Conservation (phyloP, 2,113 vertebrate genomes). For the Melanerpes aurifrons region DNA sequence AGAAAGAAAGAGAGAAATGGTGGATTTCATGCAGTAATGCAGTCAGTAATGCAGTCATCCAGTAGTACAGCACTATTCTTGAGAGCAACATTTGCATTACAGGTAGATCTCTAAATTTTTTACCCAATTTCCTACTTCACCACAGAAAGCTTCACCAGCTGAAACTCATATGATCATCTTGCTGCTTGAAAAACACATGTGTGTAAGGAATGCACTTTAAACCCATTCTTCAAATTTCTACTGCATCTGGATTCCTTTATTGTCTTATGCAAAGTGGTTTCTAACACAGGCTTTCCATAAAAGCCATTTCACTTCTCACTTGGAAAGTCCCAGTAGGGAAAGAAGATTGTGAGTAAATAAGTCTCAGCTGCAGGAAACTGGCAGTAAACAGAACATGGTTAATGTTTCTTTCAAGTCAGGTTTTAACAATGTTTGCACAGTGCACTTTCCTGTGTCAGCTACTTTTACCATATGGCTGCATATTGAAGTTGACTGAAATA, state of each 20-base stretch:
- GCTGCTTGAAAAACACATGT: not conserved
- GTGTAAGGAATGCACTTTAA: not conserved
- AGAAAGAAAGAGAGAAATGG: not conserved
- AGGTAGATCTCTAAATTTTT: not conserved
- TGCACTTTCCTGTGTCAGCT: not conserved
- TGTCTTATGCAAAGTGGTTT: not conserved
- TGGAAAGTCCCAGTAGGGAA: slow-evolving; percentile 32
- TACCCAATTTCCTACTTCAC: not conserved
- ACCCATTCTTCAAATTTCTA: not conserved
- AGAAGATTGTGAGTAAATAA: slow-evolving; percentile 21
- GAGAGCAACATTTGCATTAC: not conserved
- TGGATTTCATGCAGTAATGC: not conserved
- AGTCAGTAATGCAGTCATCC: not conserved
- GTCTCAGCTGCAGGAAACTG: not conserved
- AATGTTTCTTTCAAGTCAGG: not conserved
- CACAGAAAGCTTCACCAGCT: not conserved
- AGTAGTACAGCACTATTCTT: not conserved
- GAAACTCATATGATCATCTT: not conserved
- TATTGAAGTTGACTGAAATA: not conserved
- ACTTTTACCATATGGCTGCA: not conserved
- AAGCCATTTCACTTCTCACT: slow-evolving; percentile 22
- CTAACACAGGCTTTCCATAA: not conserved
- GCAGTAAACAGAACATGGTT: not conserved
- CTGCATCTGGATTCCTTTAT: not conserved
- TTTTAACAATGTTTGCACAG: not conserved